phyloP scores from a whole-genome alignment of 1,140 invertebrate genomes.

The Metopolophium dirhodum region DNA sequence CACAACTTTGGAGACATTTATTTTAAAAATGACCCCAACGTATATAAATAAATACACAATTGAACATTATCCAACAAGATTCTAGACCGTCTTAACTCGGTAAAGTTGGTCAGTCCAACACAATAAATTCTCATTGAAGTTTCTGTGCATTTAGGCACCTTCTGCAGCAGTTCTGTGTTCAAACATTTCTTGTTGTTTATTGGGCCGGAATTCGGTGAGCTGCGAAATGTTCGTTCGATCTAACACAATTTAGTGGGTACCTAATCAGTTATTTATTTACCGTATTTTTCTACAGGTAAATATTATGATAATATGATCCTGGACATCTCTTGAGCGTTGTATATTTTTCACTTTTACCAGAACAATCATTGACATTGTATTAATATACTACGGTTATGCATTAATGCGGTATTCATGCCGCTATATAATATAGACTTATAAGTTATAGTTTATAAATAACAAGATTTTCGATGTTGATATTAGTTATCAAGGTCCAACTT shows the following conservation, averaged over 20 bases:
- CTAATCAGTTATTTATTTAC: too few species aligned
- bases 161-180: background rate
- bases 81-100: background rate
- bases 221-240: background rate
- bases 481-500: too few species aligned
- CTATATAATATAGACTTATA: too few species aligned
- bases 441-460: too few species aligned
- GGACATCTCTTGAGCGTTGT: too few species aligned
- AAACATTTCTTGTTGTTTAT: background rate
- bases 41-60: background rate
- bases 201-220: background rate
- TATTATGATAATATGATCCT: too few species aligned
- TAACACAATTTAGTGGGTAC: background rate
- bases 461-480: too few species aligned
- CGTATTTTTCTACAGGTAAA: too few species aligned
- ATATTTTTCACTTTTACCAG: too few species aligned
- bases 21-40: background rate
- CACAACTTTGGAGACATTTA: background rate
- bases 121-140: background rate
- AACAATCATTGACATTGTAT: too few species aligned
- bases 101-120: background rate
- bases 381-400: too few species aligned
- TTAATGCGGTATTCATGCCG: too few species aligned
- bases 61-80: background rate
- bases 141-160: background rate